Base-by-base conservation (phyloP, 2,888 invertebrate genomes). In the Pantelozetes paolii region DNA sequence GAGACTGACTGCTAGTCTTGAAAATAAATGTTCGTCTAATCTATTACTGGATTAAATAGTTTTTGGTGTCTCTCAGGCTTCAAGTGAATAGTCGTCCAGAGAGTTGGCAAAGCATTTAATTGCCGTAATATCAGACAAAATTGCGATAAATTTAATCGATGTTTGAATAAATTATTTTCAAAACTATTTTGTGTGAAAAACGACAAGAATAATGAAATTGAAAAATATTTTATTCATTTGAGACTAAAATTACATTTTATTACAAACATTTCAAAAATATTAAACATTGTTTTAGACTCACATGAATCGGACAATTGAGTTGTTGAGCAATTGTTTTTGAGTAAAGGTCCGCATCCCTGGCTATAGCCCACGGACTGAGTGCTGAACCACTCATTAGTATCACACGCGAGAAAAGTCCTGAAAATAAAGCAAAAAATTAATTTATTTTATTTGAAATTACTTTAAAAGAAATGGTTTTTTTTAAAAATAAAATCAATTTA, bases 361-460 rank as follows among this genome's bases (percentile, higher is more conserved):
- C 86, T 75, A 89, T 84, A 50, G 91, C 89, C 85, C 89, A 89
- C 9, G 90, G 89, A 80, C 89, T 88, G 70, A 91, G 83, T 26
- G 90, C 89, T 1, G 90, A 89, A 1, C 92, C 91, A 79, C 90
- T 90, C 78, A 90, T 85, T 78, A 91, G 84, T 72, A 90, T 85
- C 76, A 89, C 89, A 69, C 91, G 86, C 62, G 88, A 87, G 81
- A 90, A 88, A 74, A 91, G 84, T 77, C 89, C 91, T 91, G 82
- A 48, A 74, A 76, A 36, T n/a, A n/a, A n/a, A n/a, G n/a, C n/a
- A n/a, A n/a, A n/a, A n/a, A n/a, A n/a, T n/a, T n/a, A n/a, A n/a
- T n/a, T n/a, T n/a, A n/a, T n/a, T n/a, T n/a, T n/a, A n/a, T n/a
- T n/a, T n/a, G n/a, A n/a, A n/a, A n/a, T n/a, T n/a, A n/a, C n/a